These are phyloP conservation scores for Litocranius walleri DNA, from an alignment of 2,113 vertebrate species.

Conservation along the genomic window DNA sequence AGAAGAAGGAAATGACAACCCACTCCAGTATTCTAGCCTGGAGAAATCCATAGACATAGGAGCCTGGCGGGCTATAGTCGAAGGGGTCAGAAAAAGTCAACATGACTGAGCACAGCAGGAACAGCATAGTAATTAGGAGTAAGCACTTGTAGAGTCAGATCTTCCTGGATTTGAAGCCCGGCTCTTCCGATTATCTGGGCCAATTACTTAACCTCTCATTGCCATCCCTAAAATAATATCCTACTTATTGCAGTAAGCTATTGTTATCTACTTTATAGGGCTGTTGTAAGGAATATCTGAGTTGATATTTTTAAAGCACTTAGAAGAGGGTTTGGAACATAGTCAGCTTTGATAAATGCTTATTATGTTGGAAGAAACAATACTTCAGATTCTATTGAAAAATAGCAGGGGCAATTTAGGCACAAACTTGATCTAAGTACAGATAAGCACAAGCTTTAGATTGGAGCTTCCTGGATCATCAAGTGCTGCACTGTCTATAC, in stretches of 20 bases:
- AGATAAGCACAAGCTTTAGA: background rate
- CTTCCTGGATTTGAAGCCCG: background rate
- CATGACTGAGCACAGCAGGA: background rate
- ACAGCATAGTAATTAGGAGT: background rate
- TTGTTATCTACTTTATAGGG: background rate
- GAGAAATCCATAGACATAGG: background rate
- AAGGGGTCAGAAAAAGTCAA: background rate
- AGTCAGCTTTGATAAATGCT: background rate
- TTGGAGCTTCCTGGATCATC: background rate
- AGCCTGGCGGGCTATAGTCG: background rate
- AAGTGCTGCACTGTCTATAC: background rate
- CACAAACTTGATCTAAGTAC: background rate
- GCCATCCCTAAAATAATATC: background rate
- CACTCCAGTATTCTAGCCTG: background rate
- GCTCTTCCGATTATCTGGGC: background rate
- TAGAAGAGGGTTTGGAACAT: background rate
- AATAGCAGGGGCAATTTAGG: background rate
- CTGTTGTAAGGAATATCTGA: background rate
- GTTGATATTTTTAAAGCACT: background rate
- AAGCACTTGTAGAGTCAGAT: background rate
- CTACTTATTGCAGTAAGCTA: background rate
- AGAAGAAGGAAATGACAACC: background rate
- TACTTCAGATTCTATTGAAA: background rate
- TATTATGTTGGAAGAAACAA: background rate
- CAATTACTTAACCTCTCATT: background rate